Base-by-base conservation (phyloP, 30 jellyfish, hydroid and myxozoan species). In the Chrysaora quinquecirrha region DNA sequence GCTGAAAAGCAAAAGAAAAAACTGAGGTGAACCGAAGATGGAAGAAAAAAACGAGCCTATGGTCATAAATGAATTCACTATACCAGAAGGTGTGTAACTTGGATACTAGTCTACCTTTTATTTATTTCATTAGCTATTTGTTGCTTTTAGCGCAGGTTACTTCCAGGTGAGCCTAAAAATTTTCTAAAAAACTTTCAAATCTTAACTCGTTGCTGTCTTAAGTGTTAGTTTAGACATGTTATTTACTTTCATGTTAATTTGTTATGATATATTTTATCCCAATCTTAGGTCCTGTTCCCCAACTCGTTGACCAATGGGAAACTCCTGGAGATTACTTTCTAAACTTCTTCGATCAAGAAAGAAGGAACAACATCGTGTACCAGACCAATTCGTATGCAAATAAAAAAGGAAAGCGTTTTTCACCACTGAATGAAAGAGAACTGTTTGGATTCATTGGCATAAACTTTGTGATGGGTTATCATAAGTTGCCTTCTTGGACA, bases 381-480 rank as follows among this genome's bases (percentile, higher is more conserved):
- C 89, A 86, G 58, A 78, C 89, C 22, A 86, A 86, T 33, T 54
- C 62, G 71, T 78, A 86, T 68, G n/a, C 58, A 16, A 78, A 31
- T 34, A 96, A 86, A 48, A 43, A 46, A 38, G 66, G 46, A 33
- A 43, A 30, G 54, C 33, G 34, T 21, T 19, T 86, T 3, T 30
- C 96, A 16, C 61, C 65, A 12, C 1, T 81, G 9, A 66, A 0
- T 46, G 46, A 35, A 27, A 18, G 62, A 43, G 97, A 73, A 47
- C 2, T 88, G 63, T 82, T 32, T 47, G 89, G 82, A 22, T 83
- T 88, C 89, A 22, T 88, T 34, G 96, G 93, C 23, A 71, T 81
- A 10, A 88, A 69, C 48, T 14, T 88, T 28, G 71, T 88, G 22
- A 82, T 88, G 97, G 97, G 96, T 0, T 88, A 82, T 64, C 96